phyloP scores from a whole-genome alignment of 2,888 invertebrate genomes.

The Yponomeuta malinellus region DNA sequence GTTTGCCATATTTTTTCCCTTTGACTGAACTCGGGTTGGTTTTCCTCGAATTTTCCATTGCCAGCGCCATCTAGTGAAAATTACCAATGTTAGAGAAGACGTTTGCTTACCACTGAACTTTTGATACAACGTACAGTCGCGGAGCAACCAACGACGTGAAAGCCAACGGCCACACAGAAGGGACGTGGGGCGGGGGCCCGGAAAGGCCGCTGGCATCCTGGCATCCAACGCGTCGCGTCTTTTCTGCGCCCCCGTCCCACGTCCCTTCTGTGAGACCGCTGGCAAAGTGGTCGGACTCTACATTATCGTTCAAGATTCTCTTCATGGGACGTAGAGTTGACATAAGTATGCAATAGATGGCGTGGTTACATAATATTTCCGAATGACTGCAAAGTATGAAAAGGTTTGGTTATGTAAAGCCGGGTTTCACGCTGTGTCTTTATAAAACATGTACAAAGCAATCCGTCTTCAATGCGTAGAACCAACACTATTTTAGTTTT shows the following conservation, averaged over 20 bases:
- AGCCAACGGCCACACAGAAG: too few relatives aligned
- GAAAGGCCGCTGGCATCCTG: too few relatives aligned
- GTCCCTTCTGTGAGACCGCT: too few relatives aligned
- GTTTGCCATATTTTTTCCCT: not conserved
- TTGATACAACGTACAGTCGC: not conserved
- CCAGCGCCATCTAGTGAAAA: not conserved
- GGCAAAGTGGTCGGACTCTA: not conserved
- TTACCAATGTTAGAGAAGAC: not conserved
- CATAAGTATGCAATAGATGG: not conserved
- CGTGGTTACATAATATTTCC: not conserved
- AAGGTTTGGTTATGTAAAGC: too few relatives aligned
- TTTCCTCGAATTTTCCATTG: not conserved
- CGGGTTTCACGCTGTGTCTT: too few relatives aligned
- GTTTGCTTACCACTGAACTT: not conserved
- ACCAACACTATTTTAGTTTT: too few relatives aligned
- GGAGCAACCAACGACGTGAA: not conserved
- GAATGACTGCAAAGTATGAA: too few relatives aligned
- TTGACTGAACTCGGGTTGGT: not conserved
- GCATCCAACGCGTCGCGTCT: too few relatives aligned
- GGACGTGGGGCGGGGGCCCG: too few relatives aligned
- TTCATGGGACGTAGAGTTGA: not conserved
- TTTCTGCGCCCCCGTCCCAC: too few relatives aligned
- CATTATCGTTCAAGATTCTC: not conserved
- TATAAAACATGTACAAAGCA: too few relatives aligned
- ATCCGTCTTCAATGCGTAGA: too few relatives aligned